Evolutionary conservation across 2,888 invertebrate genomes (phyloP), one percentile per base, ranked within the genome.

Genomic region (Onchidella celtica): DNA sequence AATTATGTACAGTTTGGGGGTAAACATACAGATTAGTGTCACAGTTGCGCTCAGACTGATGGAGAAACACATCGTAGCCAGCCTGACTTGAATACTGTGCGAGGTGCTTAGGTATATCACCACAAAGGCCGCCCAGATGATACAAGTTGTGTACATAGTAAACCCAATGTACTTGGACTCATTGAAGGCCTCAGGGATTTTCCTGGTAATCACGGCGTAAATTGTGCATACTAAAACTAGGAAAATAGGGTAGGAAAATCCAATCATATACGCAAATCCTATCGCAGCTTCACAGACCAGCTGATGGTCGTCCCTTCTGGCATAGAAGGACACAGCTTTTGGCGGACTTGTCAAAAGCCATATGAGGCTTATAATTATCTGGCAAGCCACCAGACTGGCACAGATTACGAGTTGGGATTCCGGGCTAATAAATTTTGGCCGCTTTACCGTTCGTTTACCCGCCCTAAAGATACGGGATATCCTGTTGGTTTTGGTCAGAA

Each of bases 41-140:
- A 98, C 98, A 88, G 97, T 97, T 85, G 98, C 98, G 89, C 97
- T 97, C 86, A 99, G 95, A 84, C 97, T 97, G 92, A 98, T 98
- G 88, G 98, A 97, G 90, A 98, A 97, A 79, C 97, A 97, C 97
- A 98, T 97, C 93, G 97, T 97, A 88, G 97, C 98, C 92, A 98
- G 97, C 84, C 98, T 95, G 83, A 98, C 95, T 17, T 97, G 97
- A 85, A 98, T 93, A 83, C 93, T 92, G 81, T 61, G 69, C 36
- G 74, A 34, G 21, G 93, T 94, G 63, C 92, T 93, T 82, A 94
- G 97, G 94, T 98, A 97, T 92, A 94, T 93, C 59, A 94, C 93
- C 36, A 94, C 93, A 84, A 94, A 94, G 3, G 93, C 94, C 77
- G 93, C 87, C 93, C 92, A 94, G 76, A 93, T 94, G 84, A 94